Evolutionary conservation across 2,888 invertebrate species (phyloP).

Genomic region (Microctonus aethiopoides): DNA sequence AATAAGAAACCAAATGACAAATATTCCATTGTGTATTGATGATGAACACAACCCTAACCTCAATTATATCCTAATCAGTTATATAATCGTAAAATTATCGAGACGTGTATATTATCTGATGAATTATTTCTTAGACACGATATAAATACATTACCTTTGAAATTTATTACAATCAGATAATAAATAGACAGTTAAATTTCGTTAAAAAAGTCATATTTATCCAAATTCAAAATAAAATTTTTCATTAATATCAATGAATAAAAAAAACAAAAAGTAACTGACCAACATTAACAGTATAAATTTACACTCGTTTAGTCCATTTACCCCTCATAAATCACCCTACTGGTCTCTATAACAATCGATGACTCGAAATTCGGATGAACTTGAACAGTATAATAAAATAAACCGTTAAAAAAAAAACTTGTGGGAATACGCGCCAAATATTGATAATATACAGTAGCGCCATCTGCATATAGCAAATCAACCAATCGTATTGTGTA

Average conservation of each 20-base stretch:
- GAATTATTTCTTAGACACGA: too few species aligned
- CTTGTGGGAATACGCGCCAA: conserved; percentile 12
- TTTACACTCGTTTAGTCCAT: not conserved
- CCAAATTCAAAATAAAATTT: too few species aligned
- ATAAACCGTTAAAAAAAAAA: not conserved
- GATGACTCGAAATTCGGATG: not conserved
- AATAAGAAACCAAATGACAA: not conserved
- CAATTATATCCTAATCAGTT: not conserved
- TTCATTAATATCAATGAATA: not conserved
- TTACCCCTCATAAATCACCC: not conserved
- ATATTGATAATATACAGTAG: not conserved
- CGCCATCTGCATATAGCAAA: not conserved
- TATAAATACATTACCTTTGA: too few species aligned
- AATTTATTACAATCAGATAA: too few species aligned
- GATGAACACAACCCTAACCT: too few species aligned
- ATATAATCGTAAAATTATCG: not conserved
- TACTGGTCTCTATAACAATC: not conserved
- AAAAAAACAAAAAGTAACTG: not conserved
- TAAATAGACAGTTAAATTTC: too few species aligned
- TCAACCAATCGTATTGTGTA: not conserved
- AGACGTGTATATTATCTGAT: too few species aligned
- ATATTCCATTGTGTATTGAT: too few species aligned
- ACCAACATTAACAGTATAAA: conserved; percentile 2
- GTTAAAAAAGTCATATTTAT: too few species aligned
- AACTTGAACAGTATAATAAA: not conserved